Conservation (phyloP, 2,888 invertebrate species). For the Scaeva pyrastri region DNA sequence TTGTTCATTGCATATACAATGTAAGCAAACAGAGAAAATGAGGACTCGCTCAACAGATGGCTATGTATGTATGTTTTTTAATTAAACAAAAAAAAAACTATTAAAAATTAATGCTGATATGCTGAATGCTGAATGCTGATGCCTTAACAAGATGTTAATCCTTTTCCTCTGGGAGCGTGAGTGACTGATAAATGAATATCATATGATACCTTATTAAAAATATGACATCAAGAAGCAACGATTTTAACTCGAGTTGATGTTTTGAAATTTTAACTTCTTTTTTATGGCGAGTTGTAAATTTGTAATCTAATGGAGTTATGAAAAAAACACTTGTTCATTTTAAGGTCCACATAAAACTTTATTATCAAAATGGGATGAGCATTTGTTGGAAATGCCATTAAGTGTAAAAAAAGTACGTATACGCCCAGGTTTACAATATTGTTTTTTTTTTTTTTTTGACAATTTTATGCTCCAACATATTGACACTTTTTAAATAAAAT, state of each 20-base stretch:
- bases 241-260: neutral
- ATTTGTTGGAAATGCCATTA: too few relatives aligned
- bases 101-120: constrained; percentile 20
- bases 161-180: neutral
- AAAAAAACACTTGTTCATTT: neutral
- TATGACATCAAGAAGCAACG: neutral
- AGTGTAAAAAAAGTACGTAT: too few relatives aligned
- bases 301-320: neutral
- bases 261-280: neutral
- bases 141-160: constrained; percentile 11
- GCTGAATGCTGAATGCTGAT: too few relatives aligned
- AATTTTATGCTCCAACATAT: too few relatives aligned
- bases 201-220: constrained; percentile 11
- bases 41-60: constrained; percentile 22
- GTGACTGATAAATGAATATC: constrained; percentile 4
- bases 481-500: too few relatives aligned
- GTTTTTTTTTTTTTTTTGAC: too few relatives aligned
- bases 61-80: constrained; percentile 19
- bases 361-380: too few relatives aligned
- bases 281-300: neutral
- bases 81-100: constrained; percentile 21
- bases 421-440: too few relatives aligned
- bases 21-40: constrained; percentile 15
- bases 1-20: constrained; percentile 42
- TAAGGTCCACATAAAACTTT: neutral